phyloP scores from a whole-genome alignment of 2,113 vertebrate genomes.

The Hydropotes inermis region DNA sequence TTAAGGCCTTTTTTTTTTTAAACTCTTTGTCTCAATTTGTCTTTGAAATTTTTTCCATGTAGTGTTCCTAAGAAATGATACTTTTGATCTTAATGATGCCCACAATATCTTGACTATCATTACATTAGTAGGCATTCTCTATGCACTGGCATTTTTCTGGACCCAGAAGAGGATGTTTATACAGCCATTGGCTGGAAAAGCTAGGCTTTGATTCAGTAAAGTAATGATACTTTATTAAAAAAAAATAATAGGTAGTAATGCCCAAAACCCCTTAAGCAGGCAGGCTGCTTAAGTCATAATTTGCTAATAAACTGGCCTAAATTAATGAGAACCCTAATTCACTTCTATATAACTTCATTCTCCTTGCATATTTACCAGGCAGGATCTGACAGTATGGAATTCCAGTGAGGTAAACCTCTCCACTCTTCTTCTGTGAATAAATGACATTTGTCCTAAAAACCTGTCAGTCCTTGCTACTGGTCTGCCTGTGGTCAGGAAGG shows the following conservation, averaged over 20 bases:
- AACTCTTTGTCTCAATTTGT: neutral
- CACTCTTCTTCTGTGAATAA: neutral
- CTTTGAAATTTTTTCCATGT: neutral
- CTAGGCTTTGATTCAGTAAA: neutral
- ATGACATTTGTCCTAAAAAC: neutral
- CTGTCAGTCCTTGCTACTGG: neutral
- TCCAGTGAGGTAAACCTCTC: neutral
- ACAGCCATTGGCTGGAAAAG: neutral
- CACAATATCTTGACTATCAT: neutral
- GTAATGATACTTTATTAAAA: neutral
- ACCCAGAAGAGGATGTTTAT: neutral
- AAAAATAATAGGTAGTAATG: neutral
- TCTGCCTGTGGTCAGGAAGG: neutral
- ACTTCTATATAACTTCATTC: neutral
- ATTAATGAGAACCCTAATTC: neutral
- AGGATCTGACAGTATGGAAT: neutral
- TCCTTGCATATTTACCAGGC: neutral
- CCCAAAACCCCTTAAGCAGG: neutral
- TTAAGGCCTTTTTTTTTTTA: neutral
- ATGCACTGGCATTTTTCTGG: neutral
- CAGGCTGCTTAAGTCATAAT: neutral
- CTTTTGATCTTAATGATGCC: neutral
- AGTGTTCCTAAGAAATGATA: neutral
- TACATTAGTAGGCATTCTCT: neutral
- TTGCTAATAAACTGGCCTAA: neutral